phyloP scores from a whole-genome alignment of 2,888 invertebrate species.

The Blera fallax region DNA sequence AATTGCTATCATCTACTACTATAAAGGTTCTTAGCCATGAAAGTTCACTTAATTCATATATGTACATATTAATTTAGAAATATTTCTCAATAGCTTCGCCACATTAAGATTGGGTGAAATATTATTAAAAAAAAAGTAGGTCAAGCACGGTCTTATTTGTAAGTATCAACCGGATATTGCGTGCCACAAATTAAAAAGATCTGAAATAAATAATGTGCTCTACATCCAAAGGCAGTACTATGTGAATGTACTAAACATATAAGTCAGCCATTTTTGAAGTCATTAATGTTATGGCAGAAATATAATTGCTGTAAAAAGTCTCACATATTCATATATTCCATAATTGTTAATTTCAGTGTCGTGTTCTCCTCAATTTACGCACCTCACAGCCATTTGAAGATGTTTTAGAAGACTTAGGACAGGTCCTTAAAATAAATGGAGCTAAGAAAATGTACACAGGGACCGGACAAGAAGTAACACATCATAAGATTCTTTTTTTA shows the following conservation, averaged over 20 bases:
- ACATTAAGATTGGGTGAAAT: not conserved
- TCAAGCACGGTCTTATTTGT: constrained; percentile 24
- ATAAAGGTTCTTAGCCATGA: not conserved
- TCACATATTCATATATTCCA: not conserved
- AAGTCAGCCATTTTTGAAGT: constrained; percentile 10
- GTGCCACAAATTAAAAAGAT: constrained; percentile 2
- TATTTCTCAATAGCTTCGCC: not conserved
- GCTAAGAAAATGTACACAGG: constrained; percentile 96
- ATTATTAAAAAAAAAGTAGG: constrained; percentile 25
- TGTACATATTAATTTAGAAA: not conserved
- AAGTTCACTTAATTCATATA: not conserved
- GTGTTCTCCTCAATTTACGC: constrained; percentile 94
- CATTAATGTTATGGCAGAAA: not conserved
- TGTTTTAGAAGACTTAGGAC: constrained; percentile 95
- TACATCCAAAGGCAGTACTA: not conserved
- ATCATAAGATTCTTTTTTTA: constrained; percentile 16
- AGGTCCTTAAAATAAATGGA: constrained; percentile 95
- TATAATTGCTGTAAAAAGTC: not conserved
- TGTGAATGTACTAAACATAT: not conserved
- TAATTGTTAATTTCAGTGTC: constrained; percentile 85
- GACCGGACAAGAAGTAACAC: constrained; percentile 93
- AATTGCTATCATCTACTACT: not conserved
- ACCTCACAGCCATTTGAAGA: constrained; percentile 97
- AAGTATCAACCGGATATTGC: constrained; percentile 31
- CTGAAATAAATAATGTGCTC: not conserved